Conservation (phyloP, 2,113 vertebrate species). For the Planiliza haematocheilus region DNA sequence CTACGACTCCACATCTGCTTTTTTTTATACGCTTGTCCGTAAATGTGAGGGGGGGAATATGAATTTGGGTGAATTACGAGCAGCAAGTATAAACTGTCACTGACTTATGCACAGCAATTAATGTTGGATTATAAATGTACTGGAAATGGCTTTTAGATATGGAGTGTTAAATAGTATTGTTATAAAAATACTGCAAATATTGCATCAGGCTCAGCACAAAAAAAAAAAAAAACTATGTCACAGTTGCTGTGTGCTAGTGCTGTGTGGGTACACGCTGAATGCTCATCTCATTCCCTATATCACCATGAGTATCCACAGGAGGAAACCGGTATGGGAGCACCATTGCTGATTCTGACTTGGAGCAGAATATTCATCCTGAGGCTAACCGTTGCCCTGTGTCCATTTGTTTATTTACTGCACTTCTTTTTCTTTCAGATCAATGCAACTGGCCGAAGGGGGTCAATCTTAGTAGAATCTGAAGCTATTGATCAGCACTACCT, state of each 20-base stretch:
- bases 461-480: conserved; percentile 71
- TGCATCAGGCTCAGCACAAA: not conserved
- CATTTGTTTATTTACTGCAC: conserved; percentile 57
- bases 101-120: not conserved
- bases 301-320: not conserved
- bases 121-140: not conserved
- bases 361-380: conserved; percentile 58
- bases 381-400: conserved; percentile 35
- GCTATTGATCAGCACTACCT: conserved; percentile 68
- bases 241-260: not conserved
- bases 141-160: not conserved
- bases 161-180: not conserved
- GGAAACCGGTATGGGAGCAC: conserved; percentile 8
- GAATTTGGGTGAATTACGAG: conserved; percentile 10
- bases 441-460: conserved; percentile 66
- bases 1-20: conserved; percentile 22
- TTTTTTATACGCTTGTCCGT: conserved; percentile 29
- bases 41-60: conserved; percentile 18
- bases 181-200: not conserved
- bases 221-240: not conserved
- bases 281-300: not conserved
- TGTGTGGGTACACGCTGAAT: too few species aligned
- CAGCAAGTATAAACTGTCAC: not conserved
- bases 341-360: conserved; percentile 12
- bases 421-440: conserved; percentile 57